Conservation (phyloP, 2,888 invertebrate species). For the Pollenia angustigena region DNA sequence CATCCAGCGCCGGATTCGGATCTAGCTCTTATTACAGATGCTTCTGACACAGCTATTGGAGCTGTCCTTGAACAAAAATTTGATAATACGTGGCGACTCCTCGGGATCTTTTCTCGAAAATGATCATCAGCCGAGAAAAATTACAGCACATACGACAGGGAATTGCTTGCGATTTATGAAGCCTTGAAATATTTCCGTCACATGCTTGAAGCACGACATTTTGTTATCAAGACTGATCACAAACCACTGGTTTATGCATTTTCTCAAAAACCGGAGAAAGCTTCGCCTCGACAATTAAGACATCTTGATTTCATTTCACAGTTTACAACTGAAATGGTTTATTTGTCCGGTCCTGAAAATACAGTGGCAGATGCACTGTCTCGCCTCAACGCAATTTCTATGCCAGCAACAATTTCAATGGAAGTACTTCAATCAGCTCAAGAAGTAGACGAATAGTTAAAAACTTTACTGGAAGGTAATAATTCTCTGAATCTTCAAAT, state of each 20-base stretch:
- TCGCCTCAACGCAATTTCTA: slow-evolving; percentile 66
- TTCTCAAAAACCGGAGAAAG: slow-evolving; percentile 76
- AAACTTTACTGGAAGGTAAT: slow-evolving; percentile 44
- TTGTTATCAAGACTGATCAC: slow-evolving; percentile 73
- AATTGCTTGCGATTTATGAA: slow-evolving; percentile 65
- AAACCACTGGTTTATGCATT: slow-evolving; percentile 68
- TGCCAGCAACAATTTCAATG: slow-evolving; percentile 16
- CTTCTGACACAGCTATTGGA: slow-evolving; percentile 59
- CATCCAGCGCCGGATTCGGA: slow-evolving; percentile 33
- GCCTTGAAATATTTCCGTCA: slow-evolving; percentile 54
- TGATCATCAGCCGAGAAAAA: slow-evolving; percentile 5
- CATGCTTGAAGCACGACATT: slow-evolving; percentile 59
- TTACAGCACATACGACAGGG: slow-evolving; percentile 66
- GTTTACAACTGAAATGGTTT: slow-evolving; percentile 59
- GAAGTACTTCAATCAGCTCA: slow-evolving; percentile 37
- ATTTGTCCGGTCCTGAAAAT: slow-evolving; percentile 70
- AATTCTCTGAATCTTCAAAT: slow-evolving; percentile 51
- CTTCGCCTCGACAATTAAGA: slow-evolving; percentile 79
- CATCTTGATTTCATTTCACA: slow-evolving; percentile 78
- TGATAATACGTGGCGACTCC: neutral
- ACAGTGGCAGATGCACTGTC: slow-evolving; percentile 74
- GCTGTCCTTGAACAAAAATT: slow-evolving; percentile 67
- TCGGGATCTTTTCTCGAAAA: slow-evolving; percentile 80
- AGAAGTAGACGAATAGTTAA: slow-evolving; percentile 51
- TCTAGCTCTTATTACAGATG: slow-evolving; percentile 46